Percentiles rank a stretch among this genome's conserved stretches.
phyloP scores from a whole-genome alignment of 1,140 invertebrate genomes.

The Trinorchestia longiramus region DNA sequence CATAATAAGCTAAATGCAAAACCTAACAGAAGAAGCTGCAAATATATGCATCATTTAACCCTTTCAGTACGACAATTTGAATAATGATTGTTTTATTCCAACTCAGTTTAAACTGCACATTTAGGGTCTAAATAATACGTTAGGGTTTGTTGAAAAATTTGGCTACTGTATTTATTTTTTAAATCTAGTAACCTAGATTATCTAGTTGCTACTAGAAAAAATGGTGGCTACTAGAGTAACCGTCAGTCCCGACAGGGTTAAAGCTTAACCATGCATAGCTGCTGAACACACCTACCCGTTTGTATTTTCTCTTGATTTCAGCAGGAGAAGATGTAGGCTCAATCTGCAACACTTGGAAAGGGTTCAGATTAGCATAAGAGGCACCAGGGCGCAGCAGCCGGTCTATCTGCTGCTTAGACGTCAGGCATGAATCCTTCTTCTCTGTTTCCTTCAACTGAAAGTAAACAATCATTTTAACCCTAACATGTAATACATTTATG shows the following conservation, averaged over 20 bases:
- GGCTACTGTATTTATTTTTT: no score
- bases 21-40: no score
- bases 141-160: no score
- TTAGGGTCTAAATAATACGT: no score
- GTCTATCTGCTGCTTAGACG: constrained; percentile 95
- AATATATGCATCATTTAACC: no score
- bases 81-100: no score
- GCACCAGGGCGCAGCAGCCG: constrained; percentile 91
- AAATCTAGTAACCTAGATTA: constrained; percentile 28
- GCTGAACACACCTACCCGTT: constrained; percentile 75
- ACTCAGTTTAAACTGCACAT: no score
- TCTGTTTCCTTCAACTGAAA: constrained; percentile 94
- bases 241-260: neutral
- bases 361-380: constrained; percentile 96
- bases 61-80: no score
- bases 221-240: no score
- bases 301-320: constrained; percentile 96
- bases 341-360: constrained; percentile 95
- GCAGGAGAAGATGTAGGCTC: constrained; percentile 90
- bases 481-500: no score
- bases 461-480: neutral
- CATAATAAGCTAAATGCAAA: no score
- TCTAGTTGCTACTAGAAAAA: neutral
- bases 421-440: constrained; percentile 89
- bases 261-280: neutral